Percentiles rank a stretch among this genome's conserved stretches.
phyloP scores from a whole-genome alignment of 2,113 vertebrate species.

The Marmota monax region DNA sequence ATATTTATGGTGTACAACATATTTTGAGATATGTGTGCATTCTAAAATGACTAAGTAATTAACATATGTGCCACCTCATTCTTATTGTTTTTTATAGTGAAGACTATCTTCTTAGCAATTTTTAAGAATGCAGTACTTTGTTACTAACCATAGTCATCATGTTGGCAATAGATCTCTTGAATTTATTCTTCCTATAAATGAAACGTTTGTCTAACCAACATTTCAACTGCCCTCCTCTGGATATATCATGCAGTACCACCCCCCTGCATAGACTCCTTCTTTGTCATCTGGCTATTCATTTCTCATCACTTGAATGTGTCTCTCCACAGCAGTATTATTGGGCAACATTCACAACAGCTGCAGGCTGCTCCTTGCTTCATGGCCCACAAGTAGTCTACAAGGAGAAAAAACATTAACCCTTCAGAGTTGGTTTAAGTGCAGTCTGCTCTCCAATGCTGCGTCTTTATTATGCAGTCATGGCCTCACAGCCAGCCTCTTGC shows the following conservation, averaged over 20 bases:
- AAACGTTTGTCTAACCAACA: neutral
- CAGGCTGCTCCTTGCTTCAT: neutral
- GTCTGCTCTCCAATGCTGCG: neutral
- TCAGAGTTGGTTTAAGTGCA: neutral
- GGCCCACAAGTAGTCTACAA: neutral
- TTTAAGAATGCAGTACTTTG: neutral
- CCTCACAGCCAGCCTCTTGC: neutral
- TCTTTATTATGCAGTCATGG: neutral
- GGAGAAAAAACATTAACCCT: neutral
- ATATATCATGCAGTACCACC: rapidly evolving
- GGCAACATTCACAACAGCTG: neutral
- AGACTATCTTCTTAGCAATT: neutral
- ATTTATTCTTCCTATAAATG: neutral
- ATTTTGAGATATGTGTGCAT: neutral
- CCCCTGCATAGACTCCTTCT: neutral
- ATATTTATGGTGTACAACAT: neutral
- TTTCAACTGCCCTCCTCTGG: neutral
- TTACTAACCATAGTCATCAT: neutral
- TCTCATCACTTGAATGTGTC: neutral
- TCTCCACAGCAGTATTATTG: neutral
- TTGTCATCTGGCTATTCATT: neutral
- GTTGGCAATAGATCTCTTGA: neutral
- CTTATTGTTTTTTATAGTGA: neutral
- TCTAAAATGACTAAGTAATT: neutral
- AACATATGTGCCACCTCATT: neutral